Evolutionary conservation across 2,888 invertebrate species (phyloP).

Genomic region (Eremobia ochroleuca): DNA sequence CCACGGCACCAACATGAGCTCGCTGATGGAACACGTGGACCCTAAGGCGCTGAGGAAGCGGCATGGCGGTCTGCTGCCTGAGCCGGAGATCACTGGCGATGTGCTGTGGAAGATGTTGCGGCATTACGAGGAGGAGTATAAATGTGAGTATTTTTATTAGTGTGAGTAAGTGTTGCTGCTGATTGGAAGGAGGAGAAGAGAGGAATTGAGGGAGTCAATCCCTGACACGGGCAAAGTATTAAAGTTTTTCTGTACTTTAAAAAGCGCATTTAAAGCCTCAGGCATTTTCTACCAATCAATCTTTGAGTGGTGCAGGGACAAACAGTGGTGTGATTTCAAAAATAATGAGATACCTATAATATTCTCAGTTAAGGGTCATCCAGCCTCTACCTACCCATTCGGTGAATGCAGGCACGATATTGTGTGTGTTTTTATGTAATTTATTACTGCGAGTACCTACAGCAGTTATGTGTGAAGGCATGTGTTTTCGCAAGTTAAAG

Average conservation of each 20-base stretch:
- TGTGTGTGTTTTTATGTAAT: not conserved
- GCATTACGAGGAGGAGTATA: slow-evolving; percentile 93
- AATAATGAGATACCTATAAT: not conserved
- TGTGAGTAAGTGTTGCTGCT: too few species aligned
- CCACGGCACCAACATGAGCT: slow-evolving; percentile 93
- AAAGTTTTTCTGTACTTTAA: too few species aligned
- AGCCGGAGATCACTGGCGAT: slow-evolving; percentile 92
- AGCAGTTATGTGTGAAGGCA: not conserved
- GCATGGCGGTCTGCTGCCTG: slow-evolving; percentile 93
- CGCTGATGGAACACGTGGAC: slow-evolving; percentile 91
- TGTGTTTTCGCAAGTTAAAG: not conserved
- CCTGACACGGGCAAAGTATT: not conserved
- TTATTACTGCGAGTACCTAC: not conserved
- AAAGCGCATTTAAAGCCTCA: not conserved
- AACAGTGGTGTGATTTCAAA: not conserved
- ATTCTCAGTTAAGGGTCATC: not conserved
- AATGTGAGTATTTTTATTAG: slow-evolving; percentile 87
- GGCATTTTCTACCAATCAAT: not conserved
- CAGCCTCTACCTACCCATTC: not conserved
- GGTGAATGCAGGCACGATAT: not conserved
- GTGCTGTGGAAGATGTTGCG: slow-evolving; percentile 93
- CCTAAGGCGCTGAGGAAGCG: slow-evolving; percentile 91
- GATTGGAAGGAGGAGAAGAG: not conserved
- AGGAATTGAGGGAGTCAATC: not conserved
- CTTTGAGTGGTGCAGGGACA: not conserved